phyloP scores from a whole-genome alignment of 2,113 vertebrate genomes.

The Pagrus major region DNA sequence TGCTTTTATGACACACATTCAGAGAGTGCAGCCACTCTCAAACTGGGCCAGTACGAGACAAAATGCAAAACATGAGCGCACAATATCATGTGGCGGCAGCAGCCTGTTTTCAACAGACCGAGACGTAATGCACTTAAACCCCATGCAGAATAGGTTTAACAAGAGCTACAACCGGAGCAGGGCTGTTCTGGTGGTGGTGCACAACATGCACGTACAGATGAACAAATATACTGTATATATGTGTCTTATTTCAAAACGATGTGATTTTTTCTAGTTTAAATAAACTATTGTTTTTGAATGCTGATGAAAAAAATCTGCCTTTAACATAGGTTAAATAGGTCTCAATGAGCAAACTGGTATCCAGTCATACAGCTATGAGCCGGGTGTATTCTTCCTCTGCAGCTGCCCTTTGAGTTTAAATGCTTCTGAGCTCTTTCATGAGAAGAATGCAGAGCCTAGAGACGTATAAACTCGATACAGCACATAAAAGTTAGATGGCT shows the following conservation, averaged over 20 bases:
- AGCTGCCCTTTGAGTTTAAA: neutral
- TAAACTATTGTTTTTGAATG: conserved; percentile 1
- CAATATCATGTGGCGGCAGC: neutral
- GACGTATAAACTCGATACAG: neutral
- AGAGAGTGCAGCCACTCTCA: conserved; percentile 4
- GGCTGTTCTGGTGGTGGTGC: neutral
- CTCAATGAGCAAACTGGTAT: neutral
- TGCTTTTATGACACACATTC: conserved; percentile 30
- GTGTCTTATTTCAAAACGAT: neutral
- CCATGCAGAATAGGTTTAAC: conserved; percentile 2
- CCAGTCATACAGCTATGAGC: neutral
- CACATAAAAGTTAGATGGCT: neutral
- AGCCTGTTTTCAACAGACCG: conserved; percentile 5
- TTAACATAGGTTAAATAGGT: neutral
- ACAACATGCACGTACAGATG: neutral
- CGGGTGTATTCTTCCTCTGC: neutral
- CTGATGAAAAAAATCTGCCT: neutral
- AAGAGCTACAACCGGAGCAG: neutral
- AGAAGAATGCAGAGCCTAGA: neutral
- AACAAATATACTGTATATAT: neutral
- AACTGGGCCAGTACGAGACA: neutral
- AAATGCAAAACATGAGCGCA: neutral
- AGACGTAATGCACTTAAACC: neutral
- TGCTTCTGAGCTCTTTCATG: neutral
- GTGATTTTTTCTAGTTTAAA: conserved; percentile 7